Base-by-base conservation (phyloP, 2,888 invertebrate species). In the Pollenia griseotomentosa region DNA sequence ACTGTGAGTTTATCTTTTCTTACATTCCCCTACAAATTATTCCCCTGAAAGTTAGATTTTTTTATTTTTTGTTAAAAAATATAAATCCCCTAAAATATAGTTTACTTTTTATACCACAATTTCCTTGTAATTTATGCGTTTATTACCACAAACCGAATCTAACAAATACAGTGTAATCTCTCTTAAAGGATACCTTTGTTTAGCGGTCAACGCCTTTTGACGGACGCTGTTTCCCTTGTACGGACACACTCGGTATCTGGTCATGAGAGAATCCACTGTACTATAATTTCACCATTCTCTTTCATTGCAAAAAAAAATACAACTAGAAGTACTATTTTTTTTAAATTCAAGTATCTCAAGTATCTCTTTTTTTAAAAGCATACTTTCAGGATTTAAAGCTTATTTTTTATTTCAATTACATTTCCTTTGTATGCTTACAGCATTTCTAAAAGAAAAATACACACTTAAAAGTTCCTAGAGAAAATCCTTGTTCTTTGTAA, bases 321-420 rank as follows among this genome's bases (percentile, higher is more conserved):
- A 33, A 33, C 33, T 33, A 33, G 33, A 33, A 33, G 33, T 6
- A 33, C 6, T 33, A 33, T 33, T 40, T 59, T 61, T n/a, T 61
- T 8, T n/a, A 14, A 3, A 23, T 19, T 44, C 19, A 8, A 40
- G 10, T 42, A 33, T 33, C 4, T 23, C 33, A n/a, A 19, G 5
- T 19, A n/a, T n/a, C n/a, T n/a, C n/a, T n/a, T 10, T 65, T 65
- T 63, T 65, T 65, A 5, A 4, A 53, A 70, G 53, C n/a, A 70
- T 78, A 57, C 57, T 78, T 59, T 59, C 40, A 12, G 53, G 40
- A 6, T 70, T 42, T 71, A n/a, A 44, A 63, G 10, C 16, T 63
- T 19, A 9, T 40, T 51, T 74, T 61, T 9, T 19, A 59, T 63
- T 53, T 2, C 9, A 10, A 42, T 12, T 16, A 51, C n/a, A 23